Evolutionary conservation across 2,888 invertebrate species (phyloP), one percentile per base, ranked within the genome.

Genomic region (Heliconius charithonia): DNA sequence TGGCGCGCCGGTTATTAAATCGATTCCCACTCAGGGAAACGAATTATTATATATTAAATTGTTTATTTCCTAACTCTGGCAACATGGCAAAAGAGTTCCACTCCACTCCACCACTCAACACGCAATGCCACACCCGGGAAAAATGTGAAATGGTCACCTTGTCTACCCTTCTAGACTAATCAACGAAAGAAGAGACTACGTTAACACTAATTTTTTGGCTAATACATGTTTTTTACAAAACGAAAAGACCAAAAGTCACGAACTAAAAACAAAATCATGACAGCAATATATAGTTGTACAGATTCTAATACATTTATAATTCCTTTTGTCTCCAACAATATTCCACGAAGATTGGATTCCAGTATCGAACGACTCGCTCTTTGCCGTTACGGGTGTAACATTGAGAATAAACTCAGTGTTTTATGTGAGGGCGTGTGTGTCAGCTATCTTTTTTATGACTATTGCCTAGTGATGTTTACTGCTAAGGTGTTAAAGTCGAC

Each of bases 391-490:
- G 69, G 78, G 77, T 79, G 80, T 81, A 76, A 81, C 75, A 79
- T 81, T 81, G 87, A 85, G 85, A 87, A 91, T 92, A 91, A 90
- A 91, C 89, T 90, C 86, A 81, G 85, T 87, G 85, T 87, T 90
- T 91, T 91, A 91, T 88, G 86, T 80, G 82, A 79, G 83, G 87
- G 87, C 86, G 86, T 85, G 83, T 84, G 87, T 88, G 88, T 87
- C 89, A 89, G 88, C 86, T 89, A 86, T 86, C 83, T 83, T 87
- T 90, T 89, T 90, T 90, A 90, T 86, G 89, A 87, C 81, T 82
- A 81, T 83, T 83, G 85, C 85, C 85, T 85, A 84, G 84, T 87
- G 88, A 86, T 86, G 86, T 89, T 88, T 89, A 87, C 87, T 86
- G 85, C 83, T 84, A 85, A 85, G 86, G 85, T 86, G 86, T 79